These are phyloP conservation scores for Brotula barbata DNA, from an alignment of 2,797 vertebrate genomes.

Conservation along the genomic window DNA sequence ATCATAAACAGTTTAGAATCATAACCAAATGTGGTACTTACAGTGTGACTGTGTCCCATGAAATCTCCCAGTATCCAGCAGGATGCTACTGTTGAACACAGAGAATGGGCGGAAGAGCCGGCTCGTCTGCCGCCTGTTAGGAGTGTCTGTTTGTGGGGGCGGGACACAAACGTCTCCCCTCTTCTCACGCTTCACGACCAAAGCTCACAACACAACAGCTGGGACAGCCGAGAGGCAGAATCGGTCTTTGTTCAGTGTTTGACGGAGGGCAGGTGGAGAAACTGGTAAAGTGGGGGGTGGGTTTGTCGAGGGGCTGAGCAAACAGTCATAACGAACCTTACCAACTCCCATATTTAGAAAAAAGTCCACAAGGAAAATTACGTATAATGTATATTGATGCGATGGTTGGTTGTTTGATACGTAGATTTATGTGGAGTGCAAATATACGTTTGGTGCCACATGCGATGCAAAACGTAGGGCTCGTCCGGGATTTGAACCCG, in stretches of 20 bases:
- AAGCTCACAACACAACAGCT: constrained; percentile 63
- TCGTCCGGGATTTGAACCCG: constrained; percentile 86
- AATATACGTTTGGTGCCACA: too few relatives aligned
- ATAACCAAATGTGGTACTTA: constrained; percentile 35
- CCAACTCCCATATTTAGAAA: fast-evolving
- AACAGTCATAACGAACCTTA: neutral
- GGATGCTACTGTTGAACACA: neutral
- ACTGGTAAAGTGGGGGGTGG: neutral
- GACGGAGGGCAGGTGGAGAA: constrained; percentile 59
- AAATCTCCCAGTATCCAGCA: neutral
- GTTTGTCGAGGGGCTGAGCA: neutral
- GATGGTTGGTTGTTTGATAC: too few relatives aligned
- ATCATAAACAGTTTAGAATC: too few relatives aligned
- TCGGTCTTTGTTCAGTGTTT: constrained; percentile 62
- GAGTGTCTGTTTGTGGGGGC: constrained; percentile 56
- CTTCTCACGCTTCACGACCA: constrained; percentile 23
- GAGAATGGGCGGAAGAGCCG: constrained; percentile 19
- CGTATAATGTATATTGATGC: too few relatives aligned
- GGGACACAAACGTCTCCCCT: constrained; percentile 44
- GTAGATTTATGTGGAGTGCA: too few relatives aligned
- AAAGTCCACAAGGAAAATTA: too few relatives aligned
- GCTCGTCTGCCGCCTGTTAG: constrained; percentile 58
- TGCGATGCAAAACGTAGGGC: constrained; percentile 49
- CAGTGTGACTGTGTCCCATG: neutral
- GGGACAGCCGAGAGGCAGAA: constrained; percentile 50